Conservation (phyloP, 2,888 invertebrate species). For the Cremastinae sp. region DNA sequence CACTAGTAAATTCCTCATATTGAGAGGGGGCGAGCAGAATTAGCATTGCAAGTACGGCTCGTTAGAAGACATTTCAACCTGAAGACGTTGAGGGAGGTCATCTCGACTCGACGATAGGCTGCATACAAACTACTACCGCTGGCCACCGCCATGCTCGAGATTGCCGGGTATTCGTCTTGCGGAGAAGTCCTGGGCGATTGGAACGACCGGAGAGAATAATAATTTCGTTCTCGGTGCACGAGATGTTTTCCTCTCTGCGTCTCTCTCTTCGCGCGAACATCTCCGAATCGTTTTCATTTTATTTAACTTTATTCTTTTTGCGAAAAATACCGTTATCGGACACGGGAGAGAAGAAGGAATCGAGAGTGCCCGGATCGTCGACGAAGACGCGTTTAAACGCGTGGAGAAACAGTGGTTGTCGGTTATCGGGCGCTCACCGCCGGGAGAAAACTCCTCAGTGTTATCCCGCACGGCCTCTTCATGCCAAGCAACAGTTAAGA, state of each 20-base stretch:
- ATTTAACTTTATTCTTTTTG: constrained; percentile 4
- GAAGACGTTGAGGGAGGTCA: constrained; percentile 34
- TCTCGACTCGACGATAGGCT: constrained; percentile 30
- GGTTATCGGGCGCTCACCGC: constrained; percentile 28
- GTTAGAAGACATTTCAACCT: constrained; percentile 29
- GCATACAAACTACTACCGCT: constrained; percentile 24
- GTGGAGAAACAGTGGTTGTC: constrained; percentile 39
- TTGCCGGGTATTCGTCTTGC: constrained; percentile 31
- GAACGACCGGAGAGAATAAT: constrained; percentile 42
- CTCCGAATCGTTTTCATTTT: constrained; percentile 14
- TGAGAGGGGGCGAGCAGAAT: neutral
- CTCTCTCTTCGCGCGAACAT: constrained; percentile 27
- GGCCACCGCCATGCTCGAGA: constrained; percentile 8
- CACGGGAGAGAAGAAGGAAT: constrained; percentile 26
- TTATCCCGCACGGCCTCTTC: constrained; percentile 63
- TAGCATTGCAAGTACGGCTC: constrained; percentile 20
- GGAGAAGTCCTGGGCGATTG: constrained; percentile 15
- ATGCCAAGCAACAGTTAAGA: constrained; percentile 78
- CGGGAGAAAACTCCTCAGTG: constrained; percentile 28
- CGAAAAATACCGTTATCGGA: constrained; percentile 48
- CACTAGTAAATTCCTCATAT: neutral
- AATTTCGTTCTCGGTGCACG: constrained; percentile 34
- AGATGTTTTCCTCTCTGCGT: constrained; percentile 40
- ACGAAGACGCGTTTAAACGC: constrained; percentile 25
- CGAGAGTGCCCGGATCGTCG: constrained; percentile 33